Conservation (phyloP, 2,113 vertebrate genomes). For the Chiloscyllium plagiosum region DNA sequence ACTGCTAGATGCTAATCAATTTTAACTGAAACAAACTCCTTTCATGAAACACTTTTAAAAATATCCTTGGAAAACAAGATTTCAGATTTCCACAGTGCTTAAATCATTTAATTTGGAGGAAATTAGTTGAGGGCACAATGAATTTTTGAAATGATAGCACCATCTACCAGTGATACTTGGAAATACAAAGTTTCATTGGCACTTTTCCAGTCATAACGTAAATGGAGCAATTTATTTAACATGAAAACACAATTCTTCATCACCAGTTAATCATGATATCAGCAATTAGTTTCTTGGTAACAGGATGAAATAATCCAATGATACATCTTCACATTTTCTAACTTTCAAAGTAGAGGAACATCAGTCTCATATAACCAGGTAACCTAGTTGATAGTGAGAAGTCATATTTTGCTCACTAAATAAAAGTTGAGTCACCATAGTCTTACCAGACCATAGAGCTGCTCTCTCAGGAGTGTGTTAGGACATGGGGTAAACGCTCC, state of each 20-base stretch:
- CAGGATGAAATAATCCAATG: not conserved
- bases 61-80: not conserved
- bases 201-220: not conserved
- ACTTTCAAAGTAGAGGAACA: not conserved
- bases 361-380: not conserved
- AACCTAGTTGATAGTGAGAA: not conserved
- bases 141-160: not conserved
- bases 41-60: not conserved
- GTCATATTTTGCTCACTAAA: no score
- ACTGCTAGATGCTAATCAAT: not conserved
- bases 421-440: no score
- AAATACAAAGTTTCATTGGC: not conserved
- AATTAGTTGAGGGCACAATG: not conserved
- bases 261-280: not conserved
- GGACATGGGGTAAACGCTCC: no score
- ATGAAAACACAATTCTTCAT: not conserved
- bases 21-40: not conserved
- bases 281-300: not conserved
- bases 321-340: not conserved
- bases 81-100: not conserved
- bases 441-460: no score
- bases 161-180: not conserved
- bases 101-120: slow-evolving; percentile 1
- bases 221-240: not conserved
- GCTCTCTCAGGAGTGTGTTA: no score